Evolutionary conservation across 2,797 vertebrate genomes (phyloP).

Genomic region (Babyrousa celebensis): DNA sequence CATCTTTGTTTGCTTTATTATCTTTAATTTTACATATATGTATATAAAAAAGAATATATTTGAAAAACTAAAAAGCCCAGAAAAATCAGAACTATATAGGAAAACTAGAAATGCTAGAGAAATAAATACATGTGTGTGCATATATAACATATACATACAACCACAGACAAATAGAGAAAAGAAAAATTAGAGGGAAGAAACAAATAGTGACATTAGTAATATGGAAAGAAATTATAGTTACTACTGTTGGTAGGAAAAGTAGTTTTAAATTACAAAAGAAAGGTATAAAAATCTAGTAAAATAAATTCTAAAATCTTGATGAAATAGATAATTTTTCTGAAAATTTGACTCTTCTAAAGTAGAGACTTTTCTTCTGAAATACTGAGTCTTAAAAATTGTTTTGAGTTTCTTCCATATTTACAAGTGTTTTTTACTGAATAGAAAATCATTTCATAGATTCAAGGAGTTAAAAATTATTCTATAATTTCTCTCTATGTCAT

Average conservation of each 20-base stretch:
- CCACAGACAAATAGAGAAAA: background rate
- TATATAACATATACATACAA: background rate
- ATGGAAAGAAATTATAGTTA: background rate
- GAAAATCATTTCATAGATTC: background rate
- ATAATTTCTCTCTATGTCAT: background rate
- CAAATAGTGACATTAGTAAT: background rate
- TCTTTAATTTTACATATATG: background rate
- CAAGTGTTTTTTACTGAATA: background rate
- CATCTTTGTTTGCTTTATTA: background rate
- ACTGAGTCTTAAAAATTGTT: too few species aligned
- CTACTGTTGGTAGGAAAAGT: background rate
- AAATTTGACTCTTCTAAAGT: background rate
- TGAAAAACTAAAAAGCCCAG: background rate
- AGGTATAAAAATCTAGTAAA: background rate
- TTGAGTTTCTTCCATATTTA: too few species aligned
- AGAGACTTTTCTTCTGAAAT: background rate
- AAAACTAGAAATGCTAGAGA: background rate
- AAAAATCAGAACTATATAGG: background rate
- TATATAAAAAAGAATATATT: background rate
- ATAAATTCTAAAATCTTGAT: constrained; percentile 38
- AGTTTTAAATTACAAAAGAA: constrained; percentile 21
- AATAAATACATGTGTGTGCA: background rate
- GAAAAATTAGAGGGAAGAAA: background rate
- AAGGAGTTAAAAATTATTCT: background rate
- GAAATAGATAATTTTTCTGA: background rate